Evolutionary conservation across 2,888 invertebrate genomes (phyloP).

Genomic region (Patella depressa): DNA sequence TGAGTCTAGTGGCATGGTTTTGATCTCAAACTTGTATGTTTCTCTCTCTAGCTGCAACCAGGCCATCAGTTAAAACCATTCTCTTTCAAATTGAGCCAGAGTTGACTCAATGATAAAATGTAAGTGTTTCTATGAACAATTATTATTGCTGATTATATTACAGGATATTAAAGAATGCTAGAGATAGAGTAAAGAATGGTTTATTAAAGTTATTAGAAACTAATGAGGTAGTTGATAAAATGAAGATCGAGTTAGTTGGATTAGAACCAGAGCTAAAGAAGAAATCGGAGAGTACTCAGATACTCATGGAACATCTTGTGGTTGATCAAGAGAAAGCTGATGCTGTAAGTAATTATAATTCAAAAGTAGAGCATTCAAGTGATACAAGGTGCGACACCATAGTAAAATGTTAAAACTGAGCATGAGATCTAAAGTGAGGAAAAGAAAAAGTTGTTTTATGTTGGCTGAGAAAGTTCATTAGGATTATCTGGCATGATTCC

Average conservation of each 20-base stretch:
- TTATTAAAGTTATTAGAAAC: slow-evolving; percentile 84
- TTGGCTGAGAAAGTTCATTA: no score
- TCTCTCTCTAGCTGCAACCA: no score
- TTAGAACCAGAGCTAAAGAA: slow-evolving; percentile 86
- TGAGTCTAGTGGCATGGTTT: no score
- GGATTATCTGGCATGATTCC: no score
- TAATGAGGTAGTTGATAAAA: slow-evolving; percentile 84
- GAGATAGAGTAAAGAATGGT: slow-evolving; percentile 71
- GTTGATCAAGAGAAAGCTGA: slow-evolving; percentile 87
- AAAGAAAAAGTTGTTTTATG: no score
- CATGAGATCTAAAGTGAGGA: not conserved
- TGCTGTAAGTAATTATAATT: slow-evolving; percentile 73
- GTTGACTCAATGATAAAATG: no score
- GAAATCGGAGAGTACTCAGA: slow-evolving; percentile 83
- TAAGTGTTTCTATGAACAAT: no score
- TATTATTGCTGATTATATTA: not conserved
- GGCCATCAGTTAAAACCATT: no score
- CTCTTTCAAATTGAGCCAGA: no score
- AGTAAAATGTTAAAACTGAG: not conserved
- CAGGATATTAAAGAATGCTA: slow-evolving; percentile 65
- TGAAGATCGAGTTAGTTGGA: slow-evolving; percentile 86
- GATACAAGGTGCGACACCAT: not conserved
- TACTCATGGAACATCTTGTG: slow-evolving; percentile 82
- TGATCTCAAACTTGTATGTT: no score
- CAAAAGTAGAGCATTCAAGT: no score